Conservation (phyloP, 92 coral and sea anemone species). For the Virgularia gustaviana region DNA sequence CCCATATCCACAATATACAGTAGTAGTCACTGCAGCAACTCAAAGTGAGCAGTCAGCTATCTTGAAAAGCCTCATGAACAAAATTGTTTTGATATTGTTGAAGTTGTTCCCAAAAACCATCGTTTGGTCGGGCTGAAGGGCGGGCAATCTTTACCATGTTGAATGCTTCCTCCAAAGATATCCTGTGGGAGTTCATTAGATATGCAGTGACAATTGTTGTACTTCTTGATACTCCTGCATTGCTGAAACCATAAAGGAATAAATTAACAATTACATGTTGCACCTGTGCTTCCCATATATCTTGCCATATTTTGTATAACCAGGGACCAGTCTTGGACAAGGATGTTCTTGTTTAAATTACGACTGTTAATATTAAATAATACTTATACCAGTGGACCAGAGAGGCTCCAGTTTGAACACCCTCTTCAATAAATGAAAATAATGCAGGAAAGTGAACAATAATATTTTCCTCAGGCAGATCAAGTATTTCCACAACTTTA, state of each 20-base stretch:
- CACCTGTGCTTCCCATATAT: no score
- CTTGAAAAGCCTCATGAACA: no score
- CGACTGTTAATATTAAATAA: no score
- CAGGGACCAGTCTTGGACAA: no score
- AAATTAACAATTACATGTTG: neutral
- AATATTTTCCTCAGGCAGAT: constrained; percentile 79
- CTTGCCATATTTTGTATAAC: no score
- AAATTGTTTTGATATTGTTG: constrained; percentile 57
- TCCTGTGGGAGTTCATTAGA: constrained; percentile 62
- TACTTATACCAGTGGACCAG: constrained; percentile 77
- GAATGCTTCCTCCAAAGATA: constrained; percentile 58
- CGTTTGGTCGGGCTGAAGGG: constrained; percentile 83
- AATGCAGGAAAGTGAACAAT: constrained; percentile 54
- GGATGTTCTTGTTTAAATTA: no score
- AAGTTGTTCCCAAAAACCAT: constrained; percentile 79
- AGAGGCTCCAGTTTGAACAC: constrained; percentile 45
- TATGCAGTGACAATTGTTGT: constrained; percentile 74
- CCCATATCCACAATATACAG: no score
- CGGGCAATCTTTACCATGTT: constrained; percentile 59
- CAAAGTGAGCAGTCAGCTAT: no score
- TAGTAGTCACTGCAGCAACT: no score
- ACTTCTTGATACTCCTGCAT: constrained; percentile 93
- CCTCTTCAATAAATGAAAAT: constrained; percentile 67
- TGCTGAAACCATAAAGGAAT: constrained; percentile 45
- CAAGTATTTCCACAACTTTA: constrained; percentile 74